Evolutionary conservation across 2,113 vertebrate species (phyloP), one percentile per base, ranked within the genome.

Genomic region (Thymallus thymallus): DNA sequence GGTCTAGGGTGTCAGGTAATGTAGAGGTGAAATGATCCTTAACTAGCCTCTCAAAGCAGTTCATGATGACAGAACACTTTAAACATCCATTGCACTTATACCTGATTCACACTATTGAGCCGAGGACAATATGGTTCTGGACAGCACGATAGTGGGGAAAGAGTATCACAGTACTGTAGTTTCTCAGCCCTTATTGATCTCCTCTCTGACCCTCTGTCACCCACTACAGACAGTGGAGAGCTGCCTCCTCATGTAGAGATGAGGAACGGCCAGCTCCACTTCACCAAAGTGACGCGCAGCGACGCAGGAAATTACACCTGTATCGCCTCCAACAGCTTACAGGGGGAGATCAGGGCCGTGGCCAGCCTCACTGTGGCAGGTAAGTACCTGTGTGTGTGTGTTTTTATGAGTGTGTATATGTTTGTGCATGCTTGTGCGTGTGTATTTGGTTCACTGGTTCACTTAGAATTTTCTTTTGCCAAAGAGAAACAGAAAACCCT

Each of bases 261-360:
- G 88, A 94, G 85, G 0, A 93, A 94, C 0, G 96, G 97, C 14
- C 91, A 93, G 77, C 87, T 99, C 48, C 94, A 92, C 79, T 99
- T 99, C 88, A 89, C 87, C 81, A 95, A 94, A 72, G 97, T 99
- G 79, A 95, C 91, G 69, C 93, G 95, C 62, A 91, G 87, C 0
- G 95, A 99, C 1, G 96, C 96, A 0, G 96, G 96, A 65, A 95
- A 97, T 90, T 99, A 99, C 80, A 96, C 95, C 0, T 99, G 98
- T 89, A 92, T 95, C 0, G 98, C 98, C 45, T 96, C 95, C 77
- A 99, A 98, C 67, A 91, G 87, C 88, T 91, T 93, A 0, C 97
- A 99, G 89, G 98, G 98, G 76, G 94, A 98, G 92, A 98, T 99
- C 87, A 90, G 90, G 16, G 95, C 97, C 29, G 77, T 93, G 0